These are phyloP conservation scores for Phoxinus dragarum DNA, from an alignment of 2,797 vertebrate species.

Conservation along the genomic window DNA sequence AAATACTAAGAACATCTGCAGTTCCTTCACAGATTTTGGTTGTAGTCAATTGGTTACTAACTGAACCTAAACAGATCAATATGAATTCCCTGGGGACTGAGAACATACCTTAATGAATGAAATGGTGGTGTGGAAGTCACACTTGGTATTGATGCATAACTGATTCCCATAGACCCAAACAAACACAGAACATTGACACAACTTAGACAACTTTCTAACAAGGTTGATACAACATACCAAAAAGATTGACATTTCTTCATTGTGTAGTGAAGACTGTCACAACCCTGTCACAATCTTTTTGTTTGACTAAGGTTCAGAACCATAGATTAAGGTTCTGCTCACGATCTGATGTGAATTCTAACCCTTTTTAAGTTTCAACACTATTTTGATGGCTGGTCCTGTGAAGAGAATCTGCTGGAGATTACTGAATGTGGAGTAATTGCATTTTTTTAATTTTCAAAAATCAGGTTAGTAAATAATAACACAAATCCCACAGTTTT, in stretches of 20 bases:
- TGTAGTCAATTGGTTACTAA: not conserved
- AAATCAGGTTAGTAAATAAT: not conserved
- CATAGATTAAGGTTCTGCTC: not conserved
- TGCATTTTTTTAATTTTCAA: not conserved
- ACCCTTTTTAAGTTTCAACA: not conserved
- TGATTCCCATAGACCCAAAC: not conserved
- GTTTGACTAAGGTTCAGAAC: not conserved
- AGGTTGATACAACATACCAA: not conserved
- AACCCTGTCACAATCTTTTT: not conserved
- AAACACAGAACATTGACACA: conserved; percentile 12
- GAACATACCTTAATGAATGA: not conserved
- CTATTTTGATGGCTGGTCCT: not conserved
- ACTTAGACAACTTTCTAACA: not conserved
- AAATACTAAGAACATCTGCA: not conserved
- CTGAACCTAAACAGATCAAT: not conserved
- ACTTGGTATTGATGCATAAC: not conserved
- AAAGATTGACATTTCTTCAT: not conserved
- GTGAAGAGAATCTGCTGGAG: not conserved
- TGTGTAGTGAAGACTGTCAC: not conserved
- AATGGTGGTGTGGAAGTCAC: not conserved
- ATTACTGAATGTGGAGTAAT: not conserved
- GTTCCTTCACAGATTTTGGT: not conserved
- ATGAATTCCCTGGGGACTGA: not conserved
- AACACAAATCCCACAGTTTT: not conserved
- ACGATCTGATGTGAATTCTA: not conserved